phyloP scores from a whole-genome alignment of 2,888 invertebrate species.

The Notodonta dromedarius region DNA sequence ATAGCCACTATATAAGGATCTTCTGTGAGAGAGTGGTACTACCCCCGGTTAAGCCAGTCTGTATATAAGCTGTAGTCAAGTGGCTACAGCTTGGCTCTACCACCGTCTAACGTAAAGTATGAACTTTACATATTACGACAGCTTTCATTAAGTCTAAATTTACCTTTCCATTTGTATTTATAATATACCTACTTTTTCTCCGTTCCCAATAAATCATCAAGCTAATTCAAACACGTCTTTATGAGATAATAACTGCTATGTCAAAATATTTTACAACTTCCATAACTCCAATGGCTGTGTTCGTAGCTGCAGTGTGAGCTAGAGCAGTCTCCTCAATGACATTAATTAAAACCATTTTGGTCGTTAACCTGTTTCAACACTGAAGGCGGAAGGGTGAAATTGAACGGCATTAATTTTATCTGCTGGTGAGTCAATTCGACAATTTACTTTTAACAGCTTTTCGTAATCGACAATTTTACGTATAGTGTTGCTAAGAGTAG shows the following conservation, averaged over 20 bases:
- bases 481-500: conserved; percentile 10
- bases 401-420: conserved; percentile 41
- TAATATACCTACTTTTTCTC: neutral
- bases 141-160: too few species aligned
- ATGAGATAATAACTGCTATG: conserved; percentile 19
- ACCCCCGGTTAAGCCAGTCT: too few species aligned
- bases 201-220: neutral
- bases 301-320: conserved; percentile 52
- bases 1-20: too few species aligned
- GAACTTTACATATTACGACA: too few species aligned
- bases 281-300: conserved; percentile 53
- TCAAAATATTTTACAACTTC: conserved; percentile 44
- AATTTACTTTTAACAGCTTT: conserved; percentile 21
- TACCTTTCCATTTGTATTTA: too few species aligned
- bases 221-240: too few species aligned
- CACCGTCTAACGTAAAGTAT: too few species aligned
- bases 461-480: conserved; percentile 20
- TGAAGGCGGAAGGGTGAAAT: conserved; percentile 38
- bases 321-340: conserved; percentile 53
- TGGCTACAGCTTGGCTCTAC: too few species aligned
- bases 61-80: too few species aligned
- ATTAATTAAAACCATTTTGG: conserved; percentile 67
- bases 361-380: conserved; percentile 70
- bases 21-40: too few species aligned
- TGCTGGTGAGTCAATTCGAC: conserved; percentile 25